A percentile compares a stretch with the other conserved stretches of the same genome.
phyloP scores from a whole-genome alignment of 2,113 vertebrate species.

The Sebastes fasciatus region DNA sequence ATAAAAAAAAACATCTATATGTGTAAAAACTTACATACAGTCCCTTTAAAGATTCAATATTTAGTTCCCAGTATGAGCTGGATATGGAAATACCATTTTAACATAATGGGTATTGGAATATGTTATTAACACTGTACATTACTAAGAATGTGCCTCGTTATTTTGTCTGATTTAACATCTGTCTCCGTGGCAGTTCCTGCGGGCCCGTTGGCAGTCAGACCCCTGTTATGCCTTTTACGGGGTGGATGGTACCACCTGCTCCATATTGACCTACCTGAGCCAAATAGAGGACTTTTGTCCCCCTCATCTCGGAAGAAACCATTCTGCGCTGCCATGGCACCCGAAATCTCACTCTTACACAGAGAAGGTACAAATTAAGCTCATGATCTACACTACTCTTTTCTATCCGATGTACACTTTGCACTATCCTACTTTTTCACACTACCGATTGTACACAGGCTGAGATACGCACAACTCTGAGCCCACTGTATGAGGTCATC shows the following conservation, averaged over 20 bases:
- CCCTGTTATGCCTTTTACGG: conserved; percentile 83
- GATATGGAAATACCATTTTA: background rate
- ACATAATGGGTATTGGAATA: background rate
- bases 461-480: conserved; percentile 61
- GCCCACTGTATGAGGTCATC: conserved; percentile 62
- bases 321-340: conserved; percentile 64
- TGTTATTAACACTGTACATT: background rate
- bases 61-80: background rate
- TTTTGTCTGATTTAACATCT: background rate
- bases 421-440: background rate
- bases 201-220: conserved; percentile 76
- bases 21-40: too few species aligned
- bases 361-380: conserved; percentile 61
- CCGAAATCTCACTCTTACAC: conserved; percentile 32
- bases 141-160: background rate
- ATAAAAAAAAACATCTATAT: too few species aligned
- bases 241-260: conserved; percentile 80
- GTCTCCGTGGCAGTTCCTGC: conserved; percentile 74
- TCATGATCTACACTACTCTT: background rate
- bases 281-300: conserved; percentile 82
- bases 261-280: conserved; percentile 81
- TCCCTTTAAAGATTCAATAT: background rate
- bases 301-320: conserved; percentile 51
- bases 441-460: conserved; percentile 58
- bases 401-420: background rate